phyloP scores from a whole-genome alignment of 2,113 vertebrate genomes.

The Holacanthus passer region DNA sequence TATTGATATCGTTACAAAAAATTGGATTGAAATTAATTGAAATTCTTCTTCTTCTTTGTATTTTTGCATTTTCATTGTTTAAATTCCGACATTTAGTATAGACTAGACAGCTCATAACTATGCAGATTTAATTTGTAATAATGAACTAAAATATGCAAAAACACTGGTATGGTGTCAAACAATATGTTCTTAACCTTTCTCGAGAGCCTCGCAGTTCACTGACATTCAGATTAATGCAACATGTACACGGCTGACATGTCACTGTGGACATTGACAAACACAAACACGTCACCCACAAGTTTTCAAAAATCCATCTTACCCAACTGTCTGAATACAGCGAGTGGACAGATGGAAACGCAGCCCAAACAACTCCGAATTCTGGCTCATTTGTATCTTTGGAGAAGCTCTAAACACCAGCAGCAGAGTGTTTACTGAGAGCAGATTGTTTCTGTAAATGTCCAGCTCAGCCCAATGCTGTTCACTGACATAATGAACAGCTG shows the following conservation, averaged over 20 bases:
- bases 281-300: not conserved
- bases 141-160: not conserved
- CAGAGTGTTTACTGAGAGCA: constrained; percentile 43
- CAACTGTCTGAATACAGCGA: not conserved
- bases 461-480: constrained; percentile 30
- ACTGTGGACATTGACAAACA: not conserved
- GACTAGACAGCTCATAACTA: not conserved
- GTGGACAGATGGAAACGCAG: constrained; percentile 33
- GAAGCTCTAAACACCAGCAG: constrained; percentile 34
- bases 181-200: not conserved
- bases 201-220: not conserved
- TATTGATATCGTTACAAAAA: too few species aligned
- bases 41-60: too few species aligned
- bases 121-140: not conserved
- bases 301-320: constrained; percentile 11
- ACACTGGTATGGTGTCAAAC: not conserved
- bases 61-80: too few species aligned
- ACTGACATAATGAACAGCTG: constrained; percentile 62
- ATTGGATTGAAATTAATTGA: too few species aligned
- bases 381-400: constrained; percentile 42
- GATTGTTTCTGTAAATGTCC: constrained; percentile 57
- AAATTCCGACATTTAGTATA: too few species aligned
- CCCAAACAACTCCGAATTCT: constrained; percentile 16
- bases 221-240: not conserved
- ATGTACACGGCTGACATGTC: not conserved